phyloP scores from a whole-genome alignment of 2,888 invertebrate genomes.

The Noctua comes region DNA sequence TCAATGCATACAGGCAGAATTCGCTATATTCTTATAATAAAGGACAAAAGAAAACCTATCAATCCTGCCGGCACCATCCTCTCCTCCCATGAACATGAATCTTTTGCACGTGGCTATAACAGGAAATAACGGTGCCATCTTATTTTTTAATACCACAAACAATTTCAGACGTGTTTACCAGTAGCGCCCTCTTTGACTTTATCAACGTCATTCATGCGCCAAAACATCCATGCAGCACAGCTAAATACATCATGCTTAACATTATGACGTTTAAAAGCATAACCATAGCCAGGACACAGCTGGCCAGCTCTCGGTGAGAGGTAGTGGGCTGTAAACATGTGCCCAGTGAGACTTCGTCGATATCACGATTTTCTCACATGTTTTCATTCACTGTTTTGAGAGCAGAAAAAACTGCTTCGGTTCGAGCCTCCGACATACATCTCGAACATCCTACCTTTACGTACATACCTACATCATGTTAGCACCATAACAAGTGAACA shows the following conservation, averaged over 20 bases:
- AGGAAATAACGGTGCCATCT: background rate
- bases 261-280: background rate
- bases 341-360: background rate
- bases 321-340: background rate
- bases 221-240: background rate
- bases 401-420: background rate
- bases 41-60: no score
- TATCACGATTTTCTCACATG: background rate
- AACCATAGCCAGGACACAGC: background rate
- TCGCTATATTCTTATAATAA: no score
- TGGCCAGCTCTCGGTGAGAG: background rate
- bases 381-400: background rate
- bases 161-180: background rate
- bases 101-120: background rate
- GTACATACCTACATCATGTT: background rate
- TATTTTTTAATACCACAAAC: background rate
- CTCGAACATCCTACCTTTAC: background rate
- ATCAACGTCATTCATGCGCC: background rate
- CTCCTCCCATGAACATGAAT: background rate
- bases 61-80: background rate
- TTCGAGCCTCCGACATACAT: background rate
- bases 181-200: background rate
- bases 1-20: no score
- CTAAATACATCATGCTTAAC: background rate
- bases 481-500: background rate